Evolutionary conservation across 2,113 vertebrate genomes (phyloP).

Genomic region (Bagarius yarrelli): DNA sequence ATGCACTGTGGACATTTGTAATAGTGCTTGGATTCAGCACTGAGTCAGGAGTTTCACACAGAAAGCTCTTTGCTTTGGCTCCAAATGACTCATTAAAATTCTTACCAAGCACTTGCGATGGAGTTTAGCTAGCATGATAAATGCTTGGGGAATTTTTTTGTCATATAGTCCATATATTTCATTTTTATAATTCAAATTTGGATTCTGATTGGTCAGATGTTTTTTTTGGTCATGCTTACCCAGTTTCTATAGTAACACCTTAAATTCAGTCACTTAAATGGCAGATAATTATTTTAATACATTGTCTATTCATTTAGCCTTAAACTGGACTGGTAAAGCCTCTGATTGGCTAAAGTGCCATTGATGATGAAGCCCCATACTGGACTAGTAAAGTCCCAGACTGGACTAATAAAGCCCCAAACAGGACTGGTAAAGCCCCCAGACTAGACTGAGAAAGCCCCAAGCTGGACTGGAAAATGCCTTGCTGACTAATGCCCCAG

Average conservation of each 20-base stretch:
- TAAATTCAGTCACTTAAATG: background rate
- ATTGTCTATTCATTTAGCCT: too few species aligned
- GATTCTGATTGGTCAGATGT: background rate
- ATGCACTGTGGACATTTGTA: conserved; percentile 35
- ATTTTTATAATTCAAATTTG: background rate
- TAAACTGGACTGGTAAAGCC: background rate
- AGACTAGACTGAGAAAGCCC: background rate
- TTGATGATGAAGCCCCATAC: too few species aligned
- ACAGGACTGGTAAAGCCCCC: background rate
- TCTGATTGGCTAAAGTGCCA: too few species aligned
- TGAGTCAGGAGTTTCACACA: conserved; percentile 48
- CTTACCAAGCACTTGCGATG: background rate
- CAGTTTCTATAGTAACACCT: background rate
- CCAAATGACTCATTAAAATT: background rate
- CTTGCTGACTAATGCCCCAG: background rate
- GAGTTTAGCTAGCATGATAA: background rate
- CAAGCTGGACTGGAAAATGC: too few species aligned
- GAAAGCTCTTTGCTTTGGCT: conserved; percentile 41
- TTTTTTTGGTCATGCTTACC: background rate
- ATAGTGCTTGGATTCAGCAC: conserved; percentile 39
- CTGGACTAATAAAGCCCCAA: too few species aligned
- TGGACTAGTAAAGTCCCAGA: too few species aligned
- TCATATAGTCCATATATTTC: background rate
- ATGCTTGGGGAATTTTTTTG: background rate
- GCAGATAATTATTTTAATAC: background rate